phyloP scores from a whole-genome alignment of 2,888 invertebrate genomes.

The Acronicta alni region DNA sequence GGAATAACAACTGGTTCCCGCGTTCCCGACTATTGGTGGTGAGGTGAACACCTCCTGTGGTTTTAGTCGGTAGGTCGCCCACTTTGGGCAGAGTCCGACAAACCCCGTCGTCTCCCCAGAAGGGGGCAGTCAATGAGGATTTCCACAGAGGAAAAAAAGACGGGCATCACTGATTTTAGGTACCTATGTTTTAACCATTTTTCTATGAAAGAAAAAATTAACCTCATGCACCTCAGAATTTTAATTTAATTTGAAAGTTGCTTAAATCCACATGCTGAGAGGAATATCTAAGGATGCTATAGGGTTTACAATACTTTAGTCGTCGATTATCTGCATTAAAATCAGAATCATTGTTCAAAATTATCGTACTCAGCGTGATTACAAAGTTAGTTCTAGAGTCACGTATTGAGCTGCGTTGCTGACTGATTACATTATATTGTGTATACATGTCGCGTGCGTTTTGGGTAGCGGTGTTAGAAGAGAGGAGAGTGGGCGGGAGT shows the following conservation, averaged over 20 bases:
- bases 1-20: too few relatives aligned
- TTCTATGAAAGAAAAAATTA: too few relatives aligned
- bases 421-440: constrained; percentile 36
- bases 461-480: constrained; percentile 13
- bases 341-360: constrained; percentile 32
- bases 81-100: too few relatives aligned
- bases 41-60: too few relatives aligned
- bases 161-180: too few relatives aligned
- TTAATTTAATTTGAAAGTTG: neutral
- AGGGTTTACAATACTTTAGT: neutral
- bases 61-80: too few relatives aligned
- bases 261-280: neutral
- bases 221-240: too few relatives aligned
- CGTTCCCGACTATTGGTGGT: too few relatives aligned
- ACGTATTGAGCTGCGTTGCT: constrained; percentile 35
- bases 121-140: too few relatives aligned
- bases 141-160: too few relatives aligned
- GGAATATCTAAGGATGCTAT: neutral
- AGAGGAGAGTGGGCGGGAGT: constrained; percentile 1
- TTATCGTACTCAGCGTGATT: constrained; percentile 29
- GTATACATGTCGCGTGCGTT: constrained; percentile 32
- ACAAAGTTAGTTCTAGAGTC: constrained; percentile 30
- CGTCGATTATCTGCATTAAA: neutral
- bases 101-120: too few relatives aligned
- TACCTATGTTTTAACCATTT: too few relatives aligned